Evolutionary conservation across 2,797 vertebrate genomes (phyloP), one percentile per base, ranked within the genome.

Genomic region (Taeniopygia guttata): DNA sequence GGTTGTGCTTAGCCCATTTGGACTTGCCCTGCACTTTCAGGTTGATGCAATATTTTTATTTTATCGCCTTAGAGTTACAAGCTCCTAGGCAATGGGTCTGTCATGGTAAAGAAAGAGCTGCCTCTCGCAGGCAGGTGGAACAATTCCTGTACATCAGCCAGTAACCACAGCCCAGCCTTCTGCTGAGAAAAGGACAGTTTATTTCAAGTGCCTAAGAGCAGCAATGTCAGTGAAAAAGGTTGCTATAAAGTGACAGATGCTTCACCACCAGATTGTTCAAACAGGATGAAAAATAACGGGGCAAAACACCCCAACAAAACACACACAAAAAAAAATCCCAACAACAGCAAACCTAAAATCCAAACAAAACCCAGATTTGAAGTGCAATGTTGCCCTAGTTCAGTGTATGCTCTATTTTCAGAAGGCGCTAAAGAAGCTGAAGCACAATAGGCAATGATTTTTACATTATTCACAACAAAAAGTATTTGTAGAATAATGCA

Each of bases 381-480:
- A 89, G 66, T 36, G 25, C 46, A 66, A 21, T 3, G 2, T 89
- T 84, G 58, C 46, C 27, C 20, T 80, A 38, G 79, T 85, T 62
- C 56, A 79, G 43, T 11, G 15, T 73, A 21, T 26, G 38, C 69
- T 92, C 79, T 86, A 18, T 90, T 91, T 93, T 68, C 88, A 88
- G 85, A 81, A 82, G 63, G 56, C 0, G 0, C n/a, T 62, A 66
- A 89, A 58, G 51, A 89, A 89, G 55, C 66, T 52, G 62, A n/a
- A 82, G 70, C 79, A 95, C 89, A 95, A 92, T 84, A 69, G 87
- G 91, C 83, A 67, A 74, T 91, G 89, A 94, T 96, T 97, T 93
- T 92, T 72, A 88, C 45, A 52, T 90, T 91, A 74, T 91, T 94
- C 80, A 67, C 52, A 63, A 54, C 87, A 67, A 58, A 60, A 91